These are phyloP conservation scores for Limanda limanda DNA, from an alignment of 2,113 vertebrate species.

Conservation along the genomic window DNA sequence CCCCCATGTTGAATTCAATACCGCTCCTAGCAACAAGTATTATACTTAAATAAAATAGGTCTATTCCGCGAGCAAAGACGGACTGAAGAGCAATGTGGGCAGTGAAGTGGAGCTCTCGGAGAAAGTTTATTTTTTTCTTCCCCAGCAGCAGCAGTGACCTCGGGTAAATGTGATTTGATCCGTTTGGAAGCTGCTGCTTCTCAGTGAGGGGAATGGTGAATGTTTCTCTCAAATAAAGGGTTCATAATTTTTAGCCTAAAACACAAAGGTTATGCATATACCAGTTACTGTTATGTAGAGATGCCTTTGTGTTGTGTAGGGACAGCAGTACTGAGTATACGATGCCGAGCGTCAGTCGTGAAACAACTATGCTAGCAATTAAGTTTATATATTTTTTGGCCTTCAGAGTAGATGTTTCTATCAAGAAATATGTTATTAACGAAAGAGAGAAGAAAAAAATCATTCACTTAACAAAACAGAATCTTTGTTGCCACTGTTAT, in stretches of 20 bases:
- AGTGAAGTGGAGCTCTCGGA: background rate
- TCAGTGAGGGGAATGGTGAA: background rate
- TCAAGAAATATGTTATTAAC: background rate
- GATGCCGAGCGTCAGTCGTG: background rate
- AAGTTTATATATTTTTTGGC: background rate
- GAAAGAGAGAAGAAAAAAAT: background rate
- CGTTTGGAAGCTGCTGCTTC: background rate
- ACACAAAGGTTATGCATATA: background rate
- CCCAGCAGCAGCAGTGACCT: background rate
- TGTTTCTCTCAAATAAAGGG: background rate
- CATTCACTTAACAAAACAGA: background rate
- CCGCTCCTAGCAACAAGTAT: background rate
- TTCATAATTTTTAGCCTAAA: background rate
- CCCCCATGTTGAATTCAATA: background rate
- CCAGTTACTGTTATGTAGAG: background rate
- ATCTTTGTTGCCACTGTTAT: background rate
- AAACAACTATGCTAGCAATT: slow-evolving; percentile 9
- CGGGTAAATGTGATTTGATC: background rate
- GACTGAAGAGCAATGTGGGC: background rate
- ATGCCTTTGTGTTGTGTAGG: background rate
- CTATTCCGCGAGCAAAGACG: background rate
- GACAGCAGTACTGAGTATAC: background rate
- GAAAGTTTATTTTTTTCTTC: background rate
- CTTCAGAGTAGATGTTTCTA: slow-evolving; percentile 7
- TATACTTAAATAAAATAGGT: slow-evolving; percentile 33